These are phyloP conservation scores for Tupiocoris notatus DNA, from an alignment of 2,888 invertebrate genomes.

Conservation along the genomic window DNA sequence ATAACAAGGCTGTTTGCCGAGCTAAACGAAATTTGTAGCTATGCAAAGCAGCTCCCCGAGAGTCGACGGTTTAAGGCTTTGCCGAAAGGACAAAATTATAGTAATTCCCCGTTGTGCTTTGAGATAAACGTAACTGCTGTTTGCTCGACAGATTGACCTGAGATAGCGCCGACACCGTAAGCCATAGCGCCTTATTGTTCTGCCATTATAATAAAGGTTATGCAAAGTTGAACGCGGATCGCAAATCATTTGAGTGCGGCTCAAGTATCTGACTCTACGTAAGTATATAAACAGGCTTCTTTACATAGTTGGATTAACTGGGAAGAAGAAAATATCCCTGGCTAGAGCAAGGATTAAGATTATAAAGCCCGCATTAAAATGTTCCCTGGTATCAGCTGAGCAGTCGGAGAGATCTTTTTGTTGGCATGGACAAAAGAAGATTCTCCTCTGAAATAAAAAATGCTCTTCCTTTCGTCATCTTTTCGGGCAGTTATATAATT, in stretches of 20 bases:
- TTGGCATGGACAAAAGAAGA: no score
- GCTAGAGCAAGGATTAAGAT: no score
- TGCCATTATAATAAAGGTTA: no score
- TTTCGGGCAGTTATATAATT: no score
- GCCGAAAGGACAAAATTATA: slow-evolving; percentile 7
- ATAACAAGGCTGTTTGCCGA: neutral
- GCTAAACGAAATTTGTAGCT: neutral
- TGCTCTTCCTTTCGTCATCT: no score
- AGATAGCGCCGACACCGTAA: neutral
- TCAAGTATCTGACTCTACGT: neutral
- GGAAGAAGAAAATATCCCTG: neutral
- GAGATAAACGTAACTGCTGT: slow-evolving; percentile 33
- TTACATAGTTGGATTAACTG: neutral
- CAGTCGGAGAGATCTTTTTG: no score
- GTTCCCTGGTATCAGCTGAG: no score
- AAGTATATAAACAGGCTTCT: neutral
- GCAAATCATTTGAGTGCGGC: neutral
- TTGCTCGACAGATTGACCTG: slow-evolving; percentile 27
- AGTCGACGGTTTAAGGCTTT: neutral
- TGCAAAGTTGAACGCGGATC: neutral
- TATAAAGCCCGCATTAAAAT: no score
- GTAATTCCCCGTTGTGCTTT: slow-evolving; percentile 8
- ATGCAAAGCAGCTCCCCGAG: neutral
- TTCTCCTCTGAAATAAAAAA: no score
- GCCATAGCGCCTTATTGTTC: neutral